These are phyloP conservation scores for Mus spretus DNA, from an alignment of 2,797 vertebrate genomes.

Conservation along the genomic window DNA sequence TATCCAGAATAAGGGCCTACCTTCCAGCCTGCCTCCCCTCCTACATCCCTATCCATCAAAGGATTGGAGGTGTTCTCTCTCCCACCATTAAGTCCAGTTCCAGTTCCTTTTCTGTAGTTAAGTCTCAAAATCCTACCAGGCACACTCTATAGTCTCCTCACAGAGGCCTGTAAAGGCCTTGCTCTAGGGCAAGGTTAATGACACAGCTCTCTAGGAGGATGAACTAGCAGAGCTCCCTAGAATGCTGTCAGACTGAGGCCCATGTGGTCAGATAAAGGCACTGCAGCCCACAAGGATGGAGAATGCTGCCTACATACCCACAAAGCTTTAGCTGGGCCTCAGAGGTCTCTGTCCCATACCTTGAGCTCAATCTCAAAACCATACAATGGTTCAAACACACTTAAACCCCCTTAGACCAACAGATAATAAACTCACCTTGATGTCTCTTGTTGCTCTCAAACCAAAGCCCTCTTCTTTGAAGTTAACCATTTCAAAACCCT, in stretches of 20 bases:
- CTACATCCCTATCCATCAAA: not conserved
- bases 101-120: not conserved
- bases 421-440: constrained; percentile 92
- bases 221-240: not conserved
- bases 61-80: not conserved
- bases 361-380: not conserved
- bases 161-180: not conserved
- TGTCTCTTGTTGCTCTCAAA: constrained; percentile 95
- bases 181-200: not conserved
- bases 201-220: not conserved
- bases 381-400: not conserved
- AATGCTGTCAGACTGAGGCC: not conserved
- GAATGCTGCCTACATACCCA: not conserved
- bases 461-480: constrained; percentile 97
- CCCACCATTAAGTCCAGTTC: not conserved
- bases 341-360: not conserved
- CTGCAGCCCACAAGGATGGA: not conserved
- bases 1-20: not conserved
- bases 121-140: not conserved
- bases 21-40: not conserved
- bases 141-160: not conserved
- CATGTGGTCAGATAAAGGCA: not conserved
- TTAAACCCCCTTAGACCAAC: constrained; percentile 50
- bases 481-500: constrained; percentile 94
- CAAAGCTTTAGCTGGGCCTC: not conserved